Conservation (phyloP, 2,888 invertebrate genomes). For the Linnaemya vulpina region DNA sequence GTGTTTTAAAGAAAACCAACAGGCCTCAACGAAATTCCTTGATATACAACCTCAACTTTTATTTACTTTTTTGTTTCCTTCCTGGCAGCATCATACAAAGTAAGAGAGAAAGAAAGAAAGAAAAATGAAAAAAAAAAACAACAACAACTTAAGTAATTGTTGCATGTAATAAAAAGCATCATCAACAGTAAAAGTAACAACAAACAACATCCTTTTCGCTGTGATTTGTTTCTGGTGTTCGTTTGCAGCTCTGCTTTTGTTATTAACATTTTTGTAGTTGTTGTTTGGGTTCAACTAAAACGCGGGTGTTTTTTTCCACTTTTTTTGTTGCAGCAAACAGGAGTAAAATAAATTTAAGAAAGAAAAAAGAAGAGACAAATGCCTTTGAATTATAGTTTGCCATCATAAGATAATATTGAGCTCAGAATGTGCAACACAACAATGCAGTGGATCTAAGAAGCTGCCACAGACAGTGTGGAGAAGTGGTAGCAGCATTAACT, state of each 20-base stretch:
- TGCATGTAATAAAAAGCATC: conserved; percentile 59
- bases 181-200: conserved; percentile 24
- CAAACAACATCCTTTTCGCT: conserved; percentile 29
- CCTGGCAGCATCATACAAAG: not conserved
- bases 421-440: conserved; percentile 38
- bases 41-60: conserved; percentile 15
- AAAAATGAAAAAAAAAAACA: no score
- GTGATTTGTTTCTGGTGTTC: conserved; percentile 10
- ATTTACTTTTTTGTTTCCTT: not conserved
- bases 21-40: conserved; percentile 56
- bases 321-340: not conserved
- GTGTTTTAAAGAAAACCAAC: conserved; percentile 36
- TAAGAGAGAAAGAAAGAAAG: conserved; percentile 21
- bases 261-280: not conserved
- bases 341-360: not conserved
- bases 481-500: conserved; percentile 68
- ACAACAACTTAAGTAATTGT: no score
- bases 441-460: conserved; percentile 23
- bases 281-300: conserved; percentile 39
- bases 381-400: conserved; percentile 60
- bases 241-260: conserved; percentile 10
- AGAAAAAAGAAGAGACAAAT: conserved; percentile 41
- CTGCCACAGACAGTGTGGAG: conserved; percentile 23
- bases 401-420: conserved; percentile 51
- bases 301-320: conserved; percentile 68